Base-by-base conservation (phyloP, 2,888 invertebrate species). In the Cataglyphis altisquamis region DNA sequence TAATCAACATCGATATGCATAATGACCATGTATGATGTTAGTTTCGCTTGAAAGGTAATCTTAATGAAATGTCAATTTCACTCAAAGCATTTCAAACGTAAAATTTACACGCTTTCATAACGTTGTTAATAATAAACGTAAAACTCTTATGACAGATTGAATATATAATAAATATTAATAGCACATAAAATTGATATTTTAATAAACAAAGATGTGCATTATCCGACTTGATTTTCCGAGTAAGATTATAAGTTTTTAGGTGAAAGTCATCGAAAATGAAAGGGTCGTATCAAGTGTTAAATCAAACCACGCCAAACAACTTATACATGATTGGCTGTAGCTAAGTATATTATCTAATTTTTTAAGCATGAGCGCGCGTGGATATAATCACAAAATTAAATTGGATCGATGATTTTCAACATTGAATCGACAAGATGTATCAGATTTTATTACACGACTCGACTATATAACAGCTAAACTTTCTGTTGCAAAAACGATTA, bases 211-310 rank as follows among this genome's bases (percentile, higher is more conserved):
- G 72, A 32, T 36, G 9, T 81, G n/a, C 66, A 60, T 66, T 85
- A 80, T 48, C 3, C 64, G 45, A 9, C 66, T 86, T 68, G 60
- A 68, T 57, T 86, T 82, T 83, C 32, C 41, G 73, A 52, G 80
- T 85, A 87, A 89, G 66, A 70, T 39, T 82, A 60, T 36, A 62
- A 57, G 62, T 57, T 36, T 52, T 15, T 62, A n/a, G 52, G 86
- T 84, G 90, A 90, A 90, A 89, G 90, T 83, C 82, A 85, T 85
- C 39, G 84, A 83, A 88, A 88, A 82, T 70, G 82, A 87, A 87
- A 86, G 85, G 81, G 78, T 66, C 60, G 81, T 64, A 66, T 63
- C 10, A 80, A 57, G 80, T 73, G 52, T 83, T 86, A 83, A 89
- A 89, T 89, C 83, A 81, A 81, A 83, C 57, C 39, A 32, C 25